A percentile compares a stretch with the other conserved stretches of the same genome.
Conservation (phyloP, 2,113 vertebrate genomes). For the Plotosus lineatus region DNA sequence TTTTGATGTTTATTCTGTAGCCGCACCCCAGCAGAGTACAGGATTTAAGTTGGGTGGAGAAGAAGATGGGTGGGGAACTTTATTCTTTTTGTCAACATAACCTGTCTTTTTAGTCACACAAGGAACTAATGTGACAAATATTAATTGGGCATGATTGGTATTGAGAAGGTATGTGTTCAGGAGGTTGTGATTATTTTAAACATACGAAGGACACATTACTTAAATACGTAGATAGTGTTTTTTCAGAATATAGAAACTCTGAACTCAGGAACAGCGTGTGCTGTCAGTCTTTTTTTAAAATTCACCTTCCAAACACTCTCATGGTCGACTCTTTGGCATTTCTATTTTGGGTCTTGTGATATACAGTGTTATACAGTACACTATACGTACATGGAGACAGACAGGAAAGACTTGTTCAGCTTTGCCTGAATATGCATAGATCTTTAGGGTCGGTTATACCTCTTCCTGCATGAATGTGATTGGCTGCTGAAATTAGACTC, state of each 20-base stretch:
- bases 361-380: conserved; percentile 49
- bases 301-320: conserved; percentile 47
- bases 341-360: conserved; percentile 53
- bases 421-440: conserved; percentile 40
- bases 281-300: conserved; percentile 52
- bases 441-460: conserved; percentile 21
- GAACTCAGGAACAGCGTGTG: conserved; percentile 47
- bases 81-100: conserved; percentile 54
- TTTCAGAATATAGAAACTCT: conserved; percentile 50
- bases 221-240: conserved; percentile 48
- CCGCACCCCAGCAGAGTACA: conserved; percentile 46
- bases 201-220: conserved; percentile 35
- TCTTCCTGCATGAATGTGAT: conserved; percentile 44
- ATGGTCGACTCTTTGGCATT: conserved; percentile 47
- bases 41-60: conserved; percentile 62
- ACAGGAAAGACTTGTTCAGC: conserved; percentile 51
- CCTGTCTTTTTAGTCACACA: conserved; percentile 37
- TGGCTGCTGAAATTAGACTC: neutral
- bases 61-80: conserved; percentile 51
- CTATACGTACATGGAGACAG: conserved; percentile 53
- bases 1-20: conserved; percentile 55
- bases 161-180: neutral
- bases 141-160: neutral
- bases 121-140: conserved; percentile 14
- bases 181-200: conserved; percentile 30